phyloP scores from a whole-genome alignment of 64 coral and sea anemone species.

The Platygyra sinensis region DNA sequence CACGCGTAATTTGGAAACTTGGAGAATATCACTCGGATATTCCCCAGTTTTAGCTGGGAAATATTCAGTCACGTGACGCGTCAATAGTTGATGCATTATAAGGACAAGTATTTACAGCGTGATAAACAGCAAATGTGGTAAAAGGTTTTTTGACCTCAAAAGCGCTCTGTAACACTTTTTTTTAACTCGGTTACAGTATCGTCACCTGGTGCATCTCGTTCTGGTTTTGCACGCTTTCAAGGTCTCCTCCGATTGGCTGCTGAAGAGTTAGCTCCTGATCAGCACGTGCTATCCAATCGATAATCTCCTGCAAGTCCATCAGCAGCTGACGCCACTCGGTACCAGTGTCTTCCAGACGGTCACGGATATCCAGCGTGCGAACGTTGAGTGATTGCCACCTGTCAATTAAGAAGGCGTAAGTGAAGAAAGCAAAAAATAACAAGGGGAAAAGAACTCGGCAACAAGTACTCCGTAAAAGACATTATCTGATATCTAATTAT shows the following conservation, averaged over 20 bases:
- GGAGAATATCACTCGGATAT: too few species aligned
- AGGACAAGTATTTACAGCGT: too few species aligned
- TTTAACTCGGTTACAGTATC: too few species aligned
- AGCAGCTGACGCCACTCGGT: constrained; percentile 95
- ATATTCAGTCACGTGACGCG: too few species aligned
- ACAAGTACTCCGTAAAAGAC: not conserved
- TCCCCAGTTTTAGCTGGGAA: too few species aligned
- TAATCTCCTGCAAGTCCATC: constrained; percentile 90
- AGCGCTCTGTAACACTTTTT: too few species aligned
- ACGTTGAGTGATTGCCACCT: constrained; percentile 94
- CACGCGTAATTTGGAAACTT: too few species aligned
- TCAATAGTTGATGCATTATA: too few species aligned
- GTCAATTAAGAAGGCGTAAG: constrained; percentile 62
- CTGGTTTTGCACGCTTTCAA: constrained; percentile 82
- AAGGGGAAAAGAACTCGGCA: not conserved
- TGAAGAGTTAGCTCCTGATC: constrained; percentile 80
- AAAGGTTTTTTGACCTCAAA: too few species aligned
- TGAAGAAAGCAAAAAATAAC: not conserved
- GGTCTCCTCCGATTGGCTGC: constrained; percentile 88
- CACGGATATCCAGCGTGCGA: constrained; percentile 84
- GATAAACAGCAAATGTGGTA: too few species aligned
- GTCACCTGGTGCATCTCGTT: constrained; percentile 91
- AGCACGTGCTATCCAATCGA: constrained; percentile 94
- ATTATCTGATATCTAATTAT: not conserved
- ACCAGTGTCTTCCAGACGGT: constrained; percentile 81